A percentile compares a stretch with the other conserved stretches of the same genome.
phyloP scores from a whole-genome alignment of 2,113 vertebrate genomes.

The Oncorhynchus keta region DNA sequence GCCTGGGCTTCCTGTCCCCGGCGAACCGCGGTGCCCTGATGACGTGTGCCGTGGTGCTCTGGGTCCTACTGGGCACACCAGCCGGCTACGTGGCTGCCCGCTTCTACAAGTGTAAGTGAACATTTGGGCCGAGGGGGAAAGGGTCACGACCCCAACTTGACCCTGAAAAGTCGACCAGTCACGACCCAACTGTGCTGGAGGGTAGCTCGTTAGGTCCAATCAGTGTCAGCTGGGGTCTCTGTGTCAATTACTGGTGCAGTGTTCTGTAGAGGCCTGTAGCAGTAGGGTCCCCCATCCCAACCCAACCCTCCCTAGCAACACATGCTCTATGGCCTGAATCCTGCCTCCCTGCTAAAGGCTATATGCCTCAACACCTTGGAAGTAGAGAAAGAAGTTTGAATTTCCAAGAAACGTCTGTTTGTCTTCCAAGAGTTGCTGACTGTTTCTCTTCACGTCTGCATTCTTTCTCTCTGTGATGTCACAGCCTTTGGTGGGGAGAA shows the following conservation, averaged over 20 bases:
- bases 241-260: background rate
- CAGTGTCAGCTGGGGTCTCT: slow-evolving; percentile 19
- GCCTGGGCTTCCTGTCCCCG: slow-evolving; percentile 91
- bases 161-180: background rate
- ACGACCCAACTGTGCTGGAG: slow-evolving; percentile 11
- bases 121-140: background rate
- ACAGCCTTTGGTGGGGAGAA: slow-evolving; percentile 76
- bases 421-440: background rate
- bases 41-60: slow-evolving; percentile 92
- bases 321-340: no score
- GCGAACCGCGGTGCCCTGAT: slow-evolving; percentile 91
- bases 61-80: slow-evolving; percentile 92
- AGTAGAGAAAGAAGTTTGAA: no score
- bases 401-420: no score
- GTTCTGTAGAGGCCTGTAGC: no score
- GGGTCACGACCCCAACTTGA: background rate
- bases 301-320: no score
- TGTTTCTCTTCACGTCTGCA: no score
- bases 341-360: no score
- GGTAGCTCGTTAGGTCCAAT: slow-evolving; percentile 47
- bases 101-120: slow-evolving; percentile 91
- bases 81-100: slow-evolving; percentile 92
- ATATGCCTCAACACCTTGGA: no score
- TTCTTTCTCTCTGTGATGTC: no score
- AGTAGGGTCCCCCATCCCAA: no score